A percentile compares a stretch with the other conserved stretches of the same genome.
phyloP scores from a whole-genome alignment of 2,797 vertebrate species.

The Tadarida brasiliensis region DNA sequence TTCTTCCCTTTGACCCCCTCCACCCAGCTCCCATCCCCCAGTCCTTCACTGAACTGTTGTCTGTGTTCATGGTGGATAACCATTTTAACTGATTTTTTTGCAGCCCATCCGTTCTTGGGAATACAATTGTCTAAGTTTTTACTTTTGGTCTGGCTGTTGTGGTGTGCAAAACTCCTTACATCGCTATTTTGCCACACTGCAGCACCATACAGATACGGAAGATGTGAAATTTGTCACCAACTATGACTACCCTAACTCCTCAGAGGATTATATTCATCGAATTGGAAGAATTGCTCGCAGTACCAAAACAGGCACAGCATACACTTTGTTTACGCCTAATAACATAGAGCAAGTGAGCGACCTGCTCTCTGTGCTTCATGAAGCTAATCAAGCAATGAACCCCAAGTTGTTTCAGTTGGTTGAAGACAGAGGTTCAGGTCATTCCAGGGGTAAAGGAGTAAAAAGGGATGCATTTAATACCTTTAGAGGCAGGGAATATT shows the following conservation, averaged over 20 bases:
- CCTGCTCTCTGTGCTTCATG: conserved; percentile 98
- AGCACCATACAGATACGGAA: conserved; percentile 99
- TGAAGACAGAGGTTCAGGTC: conserved; percentile 98
- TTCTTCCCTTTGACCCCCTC: too few species aligned
- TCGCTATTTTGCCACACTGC: conserved; percentile 99
- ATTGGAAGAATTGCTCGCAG: conserved; percentile 99
- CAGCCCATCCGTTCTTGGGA: conserved; percentile 91
- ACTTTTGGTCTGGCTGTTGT: conserved; percentile 99
- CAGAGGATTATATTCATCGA: conserved; percentile 99
- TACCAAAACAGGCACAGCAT: conserved; percentile 99
- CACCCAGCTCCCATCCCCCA: too few species aligned
- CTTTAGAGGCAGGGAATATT: conserved; percentile 95
- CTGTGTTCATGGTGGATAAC: conserved; percentile 82
- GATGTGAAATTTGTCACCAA: conserved; percentile 99
- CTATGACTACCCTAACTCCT: conserved; percentile 99
- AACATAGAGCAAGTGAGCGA: conserved; percentile 99
- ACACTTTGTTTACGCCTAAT: conserved; percentile 99
- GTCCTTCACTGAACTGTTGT: too few species aligned
- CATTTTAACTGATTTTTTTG: conserved; percentile 92
- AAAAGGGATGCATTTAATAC: conserved; percentile 96
- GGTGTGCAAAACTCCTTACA: conserved; percentile 98
- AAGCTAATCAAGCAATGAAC: conserved; percentile 99
- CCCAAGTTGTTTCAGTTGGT: conserved; percentile 97
- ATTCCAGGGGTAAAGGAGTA: conserved; percentile 95
- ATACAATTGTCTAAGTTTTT: conserved; percentile 94